Evolutionary conservation across 1,140 invertebrate genomes (phyloP).

Genomic region (Chionoecetes opilio): DNA sequence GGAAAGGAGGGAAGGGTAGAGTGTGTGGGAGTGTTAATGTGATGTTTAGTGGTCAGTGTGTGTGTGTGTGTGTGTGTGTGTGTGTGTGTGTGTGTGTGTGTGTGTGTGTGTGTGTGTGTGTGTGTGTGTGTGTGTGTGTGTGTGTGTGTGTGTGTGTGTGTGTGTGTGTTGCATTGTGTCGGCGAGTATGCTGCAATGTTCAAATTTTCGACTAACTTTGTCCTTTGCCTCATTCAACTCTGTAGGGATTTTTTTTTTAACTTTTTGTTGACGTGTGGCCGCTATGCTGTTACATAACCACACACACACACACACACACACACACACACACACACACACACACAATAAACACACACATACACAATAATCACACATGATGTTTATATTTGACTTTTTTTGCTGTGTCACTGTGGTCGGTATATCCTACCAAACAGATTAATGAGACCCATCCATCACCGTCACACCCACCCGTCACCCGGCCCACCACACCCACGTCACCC

Average conservation of each 20-base stretch:
- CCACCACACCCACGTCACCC: neutral
- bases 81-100: neutral
- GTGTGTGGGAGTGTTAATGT: neutral
- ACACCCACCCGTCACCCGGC: neutral
- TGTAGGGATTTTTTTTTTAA: no score
- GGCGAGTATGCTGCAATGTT: neutral
- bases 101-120: neutral
- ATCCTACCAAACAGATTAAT: constrained; percentile 30
- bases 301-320: neutral
- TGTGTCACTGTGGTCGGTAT: neutral
- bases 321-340: neutral
- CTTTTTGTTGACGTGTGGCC: neutral
- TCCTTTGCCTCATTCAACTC: neutral
- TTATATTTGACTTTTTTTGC: no score
- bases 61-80: neutral
- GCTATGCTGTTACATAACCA: neutral
- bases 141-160: neutral
- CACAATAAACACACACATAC: no score
- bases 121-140: neutral
- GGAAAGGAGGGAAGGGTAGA: no score
- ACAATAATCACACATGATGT: no score
- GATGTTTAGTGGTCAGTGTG: neutral
- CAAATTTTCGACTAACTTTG: neutral
- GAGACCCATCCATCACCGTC: neutral
- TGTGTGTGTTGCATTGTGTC: neutral